A percentile compares a stretch with the other conserved stretches of the same genome.
phyloP scores from a whole-genome alignment of 2,113 vertebrate genomes.

The Oreochromis niloticus region DNA sequence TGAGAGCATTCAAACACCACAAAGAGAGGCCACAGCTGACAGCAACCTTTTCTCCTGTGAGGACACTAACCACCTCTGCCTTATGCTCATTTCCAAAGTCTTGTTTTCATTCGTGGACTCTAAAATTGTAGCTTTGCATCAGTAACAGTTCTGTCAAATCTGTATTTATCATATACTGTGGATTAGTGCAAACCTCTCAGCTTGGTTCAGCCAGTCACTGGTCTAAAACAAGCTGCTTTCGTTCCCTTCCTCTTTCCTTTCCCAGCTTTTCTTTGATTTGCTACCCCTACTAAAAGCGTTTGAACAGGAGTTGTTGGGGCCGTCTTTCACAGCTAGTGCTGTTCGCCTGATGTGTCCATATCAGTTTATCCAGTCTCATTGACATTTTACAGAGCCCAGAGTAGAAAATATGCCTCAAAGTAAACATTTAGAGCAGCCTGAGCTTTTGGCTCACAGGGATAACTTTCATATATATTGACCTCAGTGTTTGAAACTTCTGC shows the following conservation, averaged over 20 bases:
- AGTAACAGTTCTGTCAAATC: not conserved
- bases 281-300: not conserved
- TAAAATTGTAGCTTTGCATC: not conserved
- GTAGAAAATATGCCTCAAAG: not conserved
- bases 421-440: not conserved
- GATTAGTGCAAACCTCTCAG: not conserved
- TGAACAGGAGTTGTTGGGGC: not conserved
- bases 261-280: not conserved
- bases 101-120: not conserved
- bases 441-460: not conserved
- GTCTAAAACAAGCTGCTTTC: not conserved
- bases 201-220: not conserved
- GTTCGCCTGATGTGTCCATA: not conserved
- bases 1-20: not conserved
- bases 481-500: not conserved
- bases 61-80: not conserved
- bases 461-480: not conserved
- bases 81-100: not conserved
- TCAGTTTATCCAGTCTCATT: not conserved
- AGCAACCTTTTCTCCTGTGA: not conserved
- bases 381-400: not conserved
- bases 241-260: not conserved
- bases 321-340: not conserved
- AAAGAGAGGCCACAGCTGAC: not conserved
- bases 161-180: not conserved